Conservation (phyloP, 2,888 invertebrate species). For the Cloeon dipterum region DNA sequence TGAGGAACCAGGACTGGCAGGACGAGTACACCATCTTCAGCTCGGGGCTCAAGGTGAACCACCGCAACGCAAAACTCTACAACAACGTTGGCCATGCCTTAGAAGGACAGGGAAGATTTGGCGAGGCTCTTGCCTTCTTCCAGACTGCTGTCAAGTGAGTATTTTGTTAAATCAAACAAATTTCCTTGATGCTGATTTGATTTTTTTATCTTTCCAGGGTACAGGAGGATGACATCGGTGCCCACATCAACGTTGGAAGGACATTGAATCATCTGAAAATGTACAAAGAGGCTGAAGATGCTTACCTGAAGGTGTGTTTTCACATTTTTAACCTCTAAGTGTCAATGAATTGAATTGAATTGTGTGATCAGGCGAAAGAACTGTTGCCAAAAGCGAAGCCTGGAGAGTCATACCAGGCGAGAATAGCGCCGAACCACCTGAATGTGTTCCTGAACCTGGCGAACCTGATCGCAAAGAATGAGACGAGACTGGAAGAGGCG, state of each 20-base stretch:
- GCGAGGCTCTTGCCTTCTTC: conserved; percentile 73
- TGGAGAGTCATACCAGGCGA: conserved; percentile 83
- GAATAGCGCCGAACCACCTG: conserved; percentile 86
- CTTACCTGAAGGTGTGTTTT: conserved; percentile 45
- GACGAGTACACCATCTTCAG: conserved; percentile 85
- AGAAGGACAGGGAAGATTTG: conserved; percentile 43
- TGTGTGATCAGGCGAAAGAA: conserved; percentile 69
- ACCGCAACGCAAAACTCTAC: conserved; percentile 82
- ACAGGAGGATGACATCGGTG: conserved; percentile 89
- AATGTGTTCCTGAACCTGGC: conserved; percentile 91
- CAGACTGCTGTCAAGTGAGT: conserved; percentile 56
- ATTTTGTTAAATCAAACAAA: background rate
- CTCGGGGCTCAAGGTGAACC: conserved; percentile 69
- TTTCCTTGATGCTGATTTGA: background rate
- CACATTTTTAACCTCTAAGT: background rate
- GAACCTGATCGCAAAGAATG: conserved; percentile 81
- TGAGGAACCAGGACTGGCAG: conserved; percentile 81
- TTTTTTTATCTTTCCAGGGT: conserved; percentile 26
- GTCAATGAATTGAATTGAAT: background rate
- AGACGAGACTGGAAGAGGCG: conserved; percentile 77
- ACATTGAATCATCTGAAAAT: conserved; percentile 80
- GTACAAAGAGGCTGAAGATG: conserved; percentile 76
- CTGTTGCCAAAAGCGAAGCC: conserved; percentile 75
- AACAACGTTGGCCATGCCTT: conserved; percentile 94
- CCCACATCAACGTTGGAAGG: conserved; percentile 90